Conservation (phyloP, 2,113 vertebrate species). For the Sphaerodactylus townsendi region DNA sequence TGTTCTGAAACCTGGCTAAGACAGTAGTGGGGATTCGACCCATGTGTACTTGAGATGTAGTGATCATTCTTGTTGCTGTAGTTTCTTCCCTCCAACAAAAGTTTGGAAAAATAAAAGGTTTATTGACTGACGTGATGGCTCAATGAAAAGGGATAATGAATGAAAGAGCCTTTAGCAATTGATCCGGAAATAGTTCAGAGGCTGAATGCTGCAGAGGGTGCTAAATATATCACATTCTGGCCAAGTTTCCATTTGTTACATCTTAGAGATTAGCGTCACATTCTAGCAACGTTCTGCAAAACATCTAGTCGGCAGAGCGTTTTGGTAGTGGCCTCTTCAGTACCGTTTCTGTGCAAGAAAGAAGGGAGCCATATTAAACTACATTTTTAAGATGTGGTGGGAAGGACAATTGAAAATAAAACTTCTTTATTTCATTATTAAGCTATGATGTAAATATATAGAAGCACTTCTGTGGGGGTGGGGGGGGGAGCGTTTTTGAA, state of each 20-base stretch:
- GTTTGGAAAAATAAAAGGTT: background rate
- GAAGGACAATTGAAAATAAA: background rate
- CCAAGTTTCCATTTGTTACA: background rate
- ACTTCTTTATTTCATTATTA: background rate
- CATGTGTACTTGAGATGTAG: background rate
- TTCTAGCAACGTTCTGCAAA: background rate
- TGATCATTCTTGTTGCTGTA: background rate
- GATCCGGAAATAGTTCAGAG: background rate
- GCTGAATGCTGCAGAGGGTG: background rate
- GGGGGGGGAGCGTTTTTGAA: no score
- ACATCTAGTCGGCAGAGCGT: background rate
- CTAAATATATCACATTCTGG: constrained; percentile 2
- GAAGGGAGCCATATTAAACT: background rate
- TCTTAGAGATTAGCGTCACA: background rate
- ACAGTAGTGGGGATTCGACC: no score
- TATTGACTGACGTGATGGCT: background rate
- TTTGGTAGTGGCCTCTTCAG: background rate
- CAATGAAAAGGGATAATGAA: background rate
- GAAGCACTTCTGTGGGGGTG: no score
- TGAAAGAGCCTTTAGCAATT: background rate
- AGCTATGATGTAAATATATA: background rate
- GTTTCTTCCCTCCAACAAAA: background rate
- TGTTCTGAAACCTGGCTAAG: no score
- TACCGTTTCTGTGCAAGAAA: background rate
- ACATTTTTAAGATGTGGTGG: background rate